Base-by-base conservation (phyloP, 64 coral and sea anemone genomes). In the Acropora tenuis region DNA sequence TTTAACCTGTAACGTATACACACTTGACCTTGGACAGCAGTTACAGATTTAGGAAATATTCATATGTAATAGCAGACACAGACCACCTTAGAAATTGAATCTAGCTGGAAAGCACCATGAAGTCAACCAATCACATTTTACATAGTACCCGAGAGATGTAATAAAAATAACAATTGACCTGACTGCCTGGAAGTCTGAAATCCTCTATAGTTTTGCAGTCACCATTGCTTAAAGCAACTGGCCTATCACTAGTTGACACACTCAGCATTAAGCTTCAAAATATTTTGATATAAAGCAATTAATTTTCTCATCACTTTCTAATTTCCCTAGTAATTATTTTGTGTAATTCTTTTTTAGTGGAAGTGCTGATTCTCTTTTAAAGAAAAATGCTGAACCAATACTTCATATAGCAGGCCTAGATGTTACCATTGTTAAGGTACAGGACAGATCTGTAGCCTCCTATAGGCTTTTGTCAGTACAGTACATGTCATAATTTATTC, bases 371-470 rank as follows among this genome's bases (percentile, higher is more conserved):
- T 91, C 89, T 20, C 65, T 93, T 20, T 98, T 96, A 76, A 87
- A 98, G 84, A 95, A 90, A 86, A 95, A 98, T 98, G 97, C 97
- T 83, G 97, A 95, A 75, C 97, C 97, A n/a, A 90, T 98, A 73
- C 90, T 98, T 73, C 97, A 98, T 92, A 94, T 98, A 80, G 97
- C 94, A 88, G 97, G 97, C 2, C 47, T 98, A 46, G 97, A 98
- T 76, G 78, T 98, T 73, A 98, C 94, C 42, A 90, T 95, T 55
- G 61, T 98, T 47, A 93, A 95, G 94, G 97, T 98, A 90, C 7
- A 65, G 4, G 58, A 11, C 6, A 63, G 16, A 13, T 63, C 10
- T 13, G 16, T 11, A 13, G 30, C 30, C 30, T 30, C 30, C 30
- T 30, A 30, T 30, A 30, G 30, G 30, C 30, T 30, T 30, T 30